A percentile compares a stretch with the other conserved stretches of the same genome.
These are phyloP conservation scores for Rhingia campestris DNA, from an alignment of 2,888 invertebrate genomes.

Conservation along the genomic window DNA sequence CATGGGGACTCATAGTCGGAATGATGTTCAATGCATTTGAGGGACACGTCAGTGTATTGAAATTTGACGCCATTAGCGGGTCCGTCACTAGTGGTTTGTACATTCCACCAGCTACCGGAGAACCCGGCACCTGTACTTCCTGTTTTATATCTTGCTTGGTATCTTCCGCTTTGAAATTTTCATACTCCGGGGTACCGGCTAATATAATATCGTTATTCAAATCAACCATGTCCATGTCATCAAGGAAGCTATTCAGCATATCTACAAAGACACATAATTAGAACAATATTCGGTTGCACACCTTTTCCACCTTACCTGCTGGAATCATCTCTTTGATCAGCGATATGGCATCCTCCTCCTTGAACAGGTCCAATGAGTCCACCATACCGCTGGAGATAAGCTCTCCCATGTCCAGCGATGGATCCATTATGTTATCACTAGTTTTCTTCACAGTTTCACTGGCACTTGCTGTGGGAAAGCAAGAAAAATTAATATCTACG, in stretches of 20 bases:
- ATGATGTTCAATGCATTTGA: slow-evolving; percentile 43
- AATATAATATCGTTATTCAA: slow-evolving; percentile 77
- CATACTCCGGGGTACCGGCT: slow-evolving; percentile 75
- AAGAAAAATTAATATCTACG: slow-evolving; percentile 33
- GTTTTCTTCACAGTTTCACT: slow-evolving; percentile 18
- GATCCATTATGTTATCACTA: slow-evolving; percentile 71
- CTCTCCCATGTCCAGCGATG: slow-evolving; percentile 78
- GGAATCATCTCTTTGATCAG: slow-evolving; percentile 81
- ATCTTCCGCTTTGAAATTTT: slow-evolving; percentile 69
- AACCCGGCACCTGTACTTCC: slow-evolving; percentile 31
- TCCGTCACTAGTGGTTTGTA: slow-evolving; percentile 78
- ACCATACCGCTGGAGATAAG: slow-evolving; percentile 77
- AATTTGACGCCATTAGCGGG: slow-evolving; percentile 79
- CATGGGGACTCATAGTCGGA: slow-evolving; percentile 46
- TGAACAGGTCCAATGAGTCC: slow-evolving; percentile 79
- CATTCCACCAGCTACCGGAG: slow-evolving; percentile 71
- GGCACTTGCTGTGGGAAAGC: slow-evolving; percentile 17
- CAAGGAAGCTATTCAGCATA: slow-evolving; percentile 80
- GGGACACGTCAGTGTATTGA: slow-evolving; percentile 72
- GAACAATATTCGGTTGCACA: background rate
- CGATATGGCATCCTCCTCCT: slow-evolving; percentile 81
- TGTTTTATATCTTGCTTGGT: slow-evolving; percentile 62
- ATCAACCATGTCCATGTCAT: slow-evolving; percentile 79
- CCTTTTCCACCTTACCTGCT: slow-evolving; percentile 75
- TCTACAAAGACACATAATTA: slow-evolving; percentile 73